Evolutionary conservation across 2,113 vertebrate genomes (phyloP).

Genomic region (Himantopus leucocephalus): DNA sequence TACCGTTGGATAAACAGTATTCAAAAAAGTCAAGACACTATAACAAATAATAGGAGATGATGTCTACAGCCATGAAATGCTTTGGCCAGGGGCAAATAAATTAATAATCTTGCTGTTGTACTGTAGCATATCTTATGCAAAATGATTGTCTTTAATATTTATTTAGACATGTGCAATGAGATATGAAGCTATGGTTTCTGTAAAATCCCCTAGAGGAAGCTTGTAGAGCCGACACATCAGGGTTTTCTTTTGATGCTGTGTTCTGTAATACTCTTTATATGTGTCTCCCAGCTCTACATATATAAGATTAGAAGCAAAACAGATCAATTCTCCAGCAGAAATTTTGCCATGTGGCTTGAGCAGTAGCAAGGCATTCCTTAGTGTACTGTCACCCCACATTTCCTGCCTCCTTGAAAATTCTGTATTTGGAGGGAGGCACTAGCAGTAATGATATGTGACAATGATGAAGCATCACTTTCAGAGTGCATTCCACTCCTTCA

Average conservation of each 20-base stretch:
- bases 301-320: neutral
- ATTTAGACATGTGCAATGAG: conserved; percentile 2
- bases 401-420: neutral
- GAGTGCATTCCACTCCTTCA: neutral
- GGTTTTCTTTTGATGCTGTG: neutral
- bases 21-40: neutral
- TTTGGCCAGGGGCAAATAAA: conserved; percentile 19
- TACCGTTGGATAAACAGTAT: neutral
- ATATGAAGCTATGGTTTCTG: conserved; percentile 14
- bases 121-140: neutral
- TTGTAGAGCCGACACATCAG: neutral
- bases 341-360: neutral
- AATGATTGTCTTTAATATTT: neutral
- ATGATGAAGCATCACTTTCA: neutral
- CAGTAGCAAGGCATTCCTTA: neutral
- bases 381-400: neutral
- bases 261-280: neutral
- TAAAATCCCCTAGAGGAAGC: conserved; percentile 23
- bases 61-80: neutral
- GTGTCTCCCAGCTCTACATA: neutral
- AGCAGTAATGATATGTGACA: neutral
- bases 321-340: neutral
- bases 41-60: conserved; percentile 4
- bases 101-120: neutral
- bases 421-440: neutral